Conservation (phyloP, 2,113 vertebrate genomes). For the Aldabrachelys gigantea region DNA sequence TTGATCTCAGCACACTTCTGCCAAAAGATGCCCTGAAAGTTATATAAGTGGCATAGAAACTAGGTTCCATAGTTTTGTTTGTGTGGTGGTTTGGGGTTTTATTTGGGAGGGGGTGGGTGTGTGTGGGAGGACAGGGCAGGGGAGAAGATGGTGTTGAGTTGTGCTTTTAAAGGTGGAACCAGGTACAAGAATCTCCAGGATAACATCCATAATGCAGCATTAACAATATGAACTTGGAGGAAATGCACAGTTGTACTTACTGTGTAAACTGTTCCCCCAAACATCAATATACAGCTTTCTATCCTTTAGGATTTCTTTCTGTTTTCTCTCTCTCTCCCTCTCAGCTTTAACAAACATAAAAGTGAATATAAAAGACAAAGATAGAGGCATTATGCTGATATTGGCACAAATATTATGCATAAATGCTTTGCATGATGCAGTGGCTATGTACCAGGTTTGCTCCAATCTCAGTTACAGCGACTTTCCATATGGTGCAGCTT, state of each 20-base stretch:
- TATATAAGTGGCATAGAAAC: slow-evolving; percentile 58
- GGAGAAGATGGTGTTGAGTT: slow-evolving; percentile 24
- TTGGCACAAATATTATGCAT: slow-evolving; percentile 33
- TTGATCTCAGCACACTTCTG: slow-evolving; percentile 62
- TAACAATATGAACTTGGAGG: background rate
- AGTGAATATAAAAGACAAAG: background rate
- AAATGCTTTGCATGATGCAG: slow-evolving; percentile 31
- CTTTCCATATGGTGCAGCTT: slow-evolving; percentile 67
- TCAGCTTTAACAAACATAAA: background rate
- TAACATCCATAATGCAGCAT: background rate
- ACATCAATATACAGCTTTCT: background rate
- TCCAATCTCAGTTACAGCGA: slow-evolving; percentile 43
- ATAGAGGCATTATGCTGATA: background rate
- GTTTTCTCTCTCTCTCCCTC: background rate
- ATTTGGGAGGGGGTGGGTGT: background rate
- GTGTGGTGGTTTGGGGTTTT: slow-evolving; percentile 27
- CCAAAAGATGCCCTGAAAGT: slow-evolving; percentile 63
- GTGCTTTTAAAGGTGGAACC: slow-evolving; percentile 27
- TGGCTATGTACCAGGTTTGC: slow-evolving; percentile 21
- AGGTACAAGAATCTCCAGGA: slow-evolving; percentile 1
- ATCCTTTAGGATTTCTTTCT: background rate
- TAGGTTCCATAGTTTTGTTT: slow-evolving; percentile 58
- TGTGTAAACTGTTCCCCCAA: background rate
- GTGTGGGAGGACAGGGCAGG: background rate
- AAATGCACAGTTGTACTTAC: background rate